Evolutionary conservation across 2,797 vertebrate genomes (phyloP).

Genomic region (Syngnathus rostellatus): DNA sequence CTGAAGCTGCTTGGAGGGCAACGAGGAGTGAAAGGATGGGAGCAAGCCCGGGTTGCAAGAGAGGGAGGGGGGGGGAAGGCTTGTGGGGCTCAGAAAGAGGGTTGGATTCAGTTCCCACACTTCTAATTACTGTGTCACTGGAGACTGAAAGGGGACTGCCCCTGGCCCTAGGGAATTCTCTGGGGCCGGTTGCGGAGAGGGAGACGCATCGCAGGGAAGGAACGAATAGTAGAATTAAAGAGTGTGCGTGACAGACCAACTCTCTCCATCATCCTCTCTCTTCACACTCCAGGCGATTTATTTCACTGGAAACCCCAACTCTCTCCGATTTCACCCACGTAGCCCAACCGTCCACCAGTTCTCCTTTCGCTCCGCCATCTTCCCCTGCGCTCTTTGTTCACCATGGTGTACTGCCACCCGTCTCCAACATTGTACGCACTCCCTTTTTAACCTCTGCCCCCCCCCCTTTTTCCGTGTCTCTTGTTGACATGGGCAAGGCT

Average conservation of each 20-base stretch:
- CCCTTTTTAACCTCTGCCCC: no score
- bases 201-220: slow-evolving; percentile 23
- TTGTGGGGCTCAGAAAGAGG: slow-evolving; percentile 56
- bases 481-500: slow-evolving; percentile 57
- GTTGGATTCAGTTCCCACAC: slow-evolving; percentile 78
- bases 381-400: slow-evolving; percentile 55
- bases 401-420: slow-evolving; percentile 43
- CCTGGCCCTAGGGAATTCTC: slow-evolving; percentile 66
- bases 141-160: slow-evolving; percentile 79
- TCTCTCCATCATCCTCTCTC: slow-evolving; percentile 57
- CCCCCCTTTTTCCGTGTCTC: slow-evolving; percentile 37
- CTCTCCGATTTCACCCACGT: slow-evolving; percentile 26
- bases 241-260: slow-evolving; percentile 64
- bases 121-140: slow-evolving; percentile 80
- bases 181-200: slow-evolving; percentile 56
- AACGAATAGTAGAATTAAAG: slow-evolving; percentile 46
- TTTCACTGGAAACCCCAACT: slow-evolving; percentile 26
- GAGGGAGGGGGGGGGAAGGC: slow-evolving; percentile 39
- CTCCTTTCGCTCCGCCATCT: slow-evolving; percentile 42
- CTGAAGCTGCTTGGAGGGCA: slow-evolving; percentile 20
- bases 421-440: slow-evolving; percentile 6
- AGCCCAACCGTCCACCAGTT: slow-evolving; percentile 55
- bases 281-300: slow-evolving; percentile 62
- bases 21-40: slow-evolving; percentile 37
- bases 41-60: slow-evolving; percentile 9